Conservation (phyloP, 2,113 vertebrate genomes). For the Emydura subglobosa region DNA sequence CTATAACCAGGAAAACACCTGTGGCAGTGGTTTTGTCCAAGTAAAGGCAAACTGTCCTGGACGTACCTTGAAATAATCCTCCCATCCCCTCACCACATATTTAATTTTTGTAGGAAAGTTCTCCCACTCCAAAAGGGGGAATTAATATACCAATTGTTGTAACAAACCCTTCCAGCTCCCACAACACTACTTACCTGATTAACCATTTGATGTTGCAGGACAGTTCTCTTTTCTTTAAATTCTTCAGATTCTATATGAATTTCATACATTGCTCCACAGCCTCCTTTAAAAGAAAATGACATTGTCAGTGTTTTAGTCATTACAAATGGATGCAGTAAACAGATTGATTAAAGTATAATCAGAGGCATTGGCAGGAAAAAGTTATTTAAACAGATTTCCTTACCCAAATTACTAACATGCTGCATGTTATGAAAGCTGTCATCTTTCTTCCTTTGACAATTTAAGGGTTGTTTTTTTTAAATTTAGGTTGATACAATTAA, state of each 20-base stretch:
- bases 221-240: slow-evolving; percentile 89
- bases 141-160: not conserved
- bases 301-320: not conserved
- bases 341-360: not conserved
- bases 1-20: not conserved
- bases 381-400: not conserved
- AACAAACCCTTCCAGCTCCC: not conserved
- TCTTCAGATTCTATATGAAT: slow-evolving; percentile 93
- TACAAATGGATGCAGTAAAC: not conserved
- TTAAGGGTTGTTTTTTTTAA: too few species aligned
- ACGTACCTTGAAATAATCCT: not conserved
- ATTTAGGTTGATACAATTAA: not conserved
- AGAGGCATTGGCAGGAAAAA: not conserved
- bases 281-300: slow-evolving; percentile 77
- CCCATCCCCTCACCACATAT: not conserved
- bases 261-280: slow-evolving; percentile 97
- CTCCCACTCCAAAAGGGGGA: not conserved
- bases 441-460: too few species aligned
- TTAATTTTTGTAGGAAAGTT: not conserved
- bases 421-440: not conserved
- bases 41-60: not conserved
- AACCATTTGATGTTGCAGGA: slow-evolving; percentile 95
- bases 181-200: slow-evolving; percentile 84
- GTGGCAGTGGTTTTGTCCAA: not conserved
- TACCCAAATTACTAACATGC: not conserved